These are phyloP conservation scores for Augochlorella aurata DNA, from an alignment of 2,888 invertebrate species.

Conservation along the genomic window DNA sequence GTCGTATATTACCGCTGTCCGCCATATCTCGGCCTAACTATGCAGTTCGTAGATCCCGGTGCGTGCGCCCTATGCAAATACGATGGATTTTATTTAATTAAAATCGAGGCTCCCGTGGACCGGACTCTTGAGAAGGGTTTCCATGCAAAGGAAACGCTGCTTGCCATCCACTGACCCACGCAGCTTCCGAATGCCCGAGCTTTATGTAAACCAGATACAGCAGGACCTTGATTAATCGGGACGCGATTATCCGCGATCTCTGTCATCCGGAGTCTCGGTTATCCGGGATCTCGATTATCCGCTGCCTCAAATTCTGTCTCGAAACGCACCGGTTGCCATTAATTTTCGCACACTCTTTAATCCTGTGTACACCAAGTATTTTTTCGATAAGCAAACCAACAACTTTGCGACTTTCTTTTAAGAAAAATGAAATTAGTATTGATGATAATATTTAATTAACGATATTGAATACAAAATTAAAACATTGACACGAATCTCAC, in stretches of 20 bases:
- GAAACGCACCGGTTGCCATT: too few relatives aligned
- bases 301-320: neutral
- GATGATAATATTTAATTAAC: too few relatives aligned
- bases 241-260: slow-evolving; percentile 2
- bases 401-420: too few relatives aligned
- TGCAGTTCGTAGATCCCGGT: slow-evolving; percentile 66
- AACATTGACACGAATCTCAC: too few relatives aligned
- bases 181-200: slow-evolving; percentile 30
- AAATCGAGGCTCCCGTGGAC: slow-evolving; percentile 24
- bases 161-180: neutral
- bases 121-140: neutral
- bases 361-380: too few relatives aligned
- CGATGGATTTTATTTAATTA: slow-evolving; percentile 64
- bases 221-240: slow-evolving; percentile 8
- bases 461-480: too few relatives aligned
- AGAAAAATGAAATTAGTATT: too few relatives aligned
- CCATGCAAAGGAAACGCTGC: neutral
- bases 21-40: slow-evolving; percentile 79
- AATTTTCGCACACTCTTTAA: too few relatives aligned
- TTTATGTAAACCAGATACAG: slow-evolving; percentile 4
- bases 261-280: neutral
- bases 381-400: too few relatives aligned
- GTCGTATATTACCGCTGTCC: slow-evolving; percentile 78
- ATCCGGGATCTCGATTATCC: slow-evolving; percentile 4
- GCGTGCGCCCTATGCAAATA: slow-evolving; percentile 65